phyloP scores from a whole-genome alignment of 2,113 vertebrate species.

The Vidua chalybeata region DNA sequence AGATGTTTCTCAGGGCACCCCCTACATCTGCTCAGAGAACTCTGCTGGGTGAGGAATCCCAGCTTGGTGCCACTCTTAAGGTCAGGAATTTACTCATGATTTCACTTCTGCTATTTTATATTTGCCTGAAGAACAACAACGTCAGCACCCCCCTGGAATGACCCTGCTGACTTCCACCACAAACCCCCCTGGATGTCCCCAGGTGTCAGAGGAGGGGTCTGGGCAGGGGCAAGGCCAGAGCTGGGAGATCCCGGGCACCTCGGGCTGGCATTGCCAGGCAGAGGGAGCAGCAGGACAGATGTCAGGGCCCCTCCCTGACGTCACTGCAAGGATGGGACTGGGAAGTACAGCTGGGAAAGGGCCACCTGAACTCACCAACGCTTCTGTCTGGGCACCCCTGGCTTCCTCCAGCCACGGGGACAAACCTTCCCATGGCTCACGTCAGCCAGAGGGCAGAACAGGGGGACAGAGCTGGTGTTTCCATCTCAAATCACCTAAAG shows the following conservation, averaged over 20 bases:
- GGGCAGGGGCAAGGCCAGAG: neutral
- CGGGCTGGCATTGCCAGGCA: fast-evolving
- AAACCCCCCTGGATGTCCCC: neutral
- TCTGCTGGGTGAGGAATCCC: neutral
- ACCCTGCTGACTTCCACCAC: neutral
- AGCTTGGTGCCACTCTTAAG: neutral
- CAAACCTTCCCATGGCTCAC: neutral
- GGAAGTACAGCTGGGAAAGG: neutral
- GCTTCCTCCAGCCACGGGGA: neutral
- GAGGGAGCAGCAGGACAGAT: neutral
- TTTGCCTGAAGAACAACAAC: neutral
- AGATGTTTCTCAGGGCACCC: slow-evolving; percentile 24
- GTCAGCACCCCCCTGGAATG: fast-evolving
- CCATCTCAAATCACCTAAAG: neutral
- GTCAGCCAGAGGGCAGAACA: neutral
- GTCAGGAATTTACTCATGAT: slow-evolving; percentile 43
- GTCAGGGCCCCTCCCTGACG: neutral
- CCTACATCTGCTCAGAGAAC: neutral
- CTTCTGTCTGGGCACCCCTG: neutral
- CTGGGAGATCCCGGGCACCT: neutral
- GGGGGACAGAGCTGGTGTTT: fast-evolving
- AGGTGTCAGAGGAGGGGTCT: neutral
- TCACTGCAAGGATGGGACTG: neutral
- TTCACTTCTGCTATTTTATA: slow-evolving; percentile 51
- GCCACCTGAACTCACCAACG: neutral